phyloP scores from a whole-genome alignment of 1,140 invertebrate genomes.

The Bursaphelenchus mucronatus region DNA sequence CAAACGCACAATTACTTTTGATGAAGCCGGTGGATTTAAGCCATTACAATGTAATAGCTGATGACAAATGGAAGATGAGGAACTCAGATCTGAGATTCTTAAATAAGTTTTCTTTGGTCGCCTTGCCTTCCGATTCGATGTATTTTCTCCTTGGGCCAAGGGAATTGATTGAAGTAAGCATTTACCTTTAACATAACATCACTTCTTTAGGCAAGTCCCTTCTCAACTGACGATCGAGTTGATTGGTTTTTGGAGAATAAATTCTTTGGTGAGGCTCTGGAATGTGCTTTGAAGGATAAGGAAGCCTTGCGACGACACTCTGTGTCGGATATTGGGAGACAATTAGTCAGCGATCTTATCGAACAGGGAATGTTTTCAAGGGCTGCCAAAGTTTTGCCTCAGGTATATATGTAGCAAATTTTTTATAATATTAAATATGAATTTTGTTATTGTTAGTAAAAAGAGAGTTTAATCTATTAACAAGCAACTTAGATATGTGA shows the following conservation, averaged over 20 bases:
- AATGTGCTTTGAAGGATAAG: conserved; percentile 36
- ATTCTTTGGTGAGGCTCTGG: conserved; percentile 47
- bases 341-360: conserved; percentile 38
- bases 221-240: conserved; percentile 49
- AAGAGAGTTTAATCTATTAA: conserved; percentile 9
- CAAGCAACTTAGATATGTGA: conserved; percentile 38
- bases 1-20: conserved; percentile 16
- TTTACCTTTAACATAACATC: background rate
- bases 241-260: conserved; percentile 53
- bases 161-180: conserved; percentile 45
- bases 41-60: conserved; percentile 29
- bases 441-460: background rate
- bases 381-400: conserved; percentile 40
- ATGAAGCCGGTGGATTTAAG: conserved; percentile 21
- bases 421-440: no score
- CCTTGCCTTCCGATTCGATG: conserved; percentile 30
- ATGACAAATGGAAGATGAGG: conserved; percentile 44
- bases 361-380: conserved; percentile 26
- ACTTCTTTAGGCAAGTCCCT: conserved; percentile 46
- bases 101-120: conserved; percentile 27
- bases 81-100: conserved; percentile 30
- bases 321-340: conserved; percentile 40
- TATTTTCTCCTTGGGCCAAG: conserved; percentile 41
- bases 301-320: conserved; percentile 26
- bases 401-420: conserved; percentile 58